A percentile compares a stretch with the other conserved stretches of the same genome.
Evolutionary conservation across 2,888 invertebrate species (phyloP).

Genomic region (Piscicola geometra): DNA sequence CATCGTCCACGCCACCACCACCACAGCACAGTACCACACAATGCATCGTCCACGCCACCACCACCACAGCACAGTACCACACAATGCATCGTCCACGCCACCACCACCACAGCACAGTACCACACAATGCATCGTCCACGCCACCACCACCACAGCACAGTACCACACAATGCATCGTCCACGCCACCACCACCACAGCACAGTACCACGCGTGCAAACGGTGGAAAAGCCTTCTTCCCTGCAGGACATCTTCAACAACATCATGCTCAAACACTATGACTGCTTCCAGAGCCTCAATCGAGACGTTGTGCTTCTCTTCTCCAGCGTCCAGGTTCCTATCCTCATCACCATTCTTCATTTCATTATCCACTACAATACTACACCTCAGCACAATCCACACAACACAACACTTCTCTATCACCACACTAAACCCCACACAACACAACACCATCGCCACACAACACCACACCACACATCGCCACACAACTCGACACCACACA

Average conservation of each 20-base stretch:
- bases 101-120: not conserved
- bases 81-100: not conserved
- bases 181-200: not conserved
- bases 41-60: not conserved
- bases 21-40: not conserved
- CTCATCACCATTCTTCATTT: too few relatives aligned
- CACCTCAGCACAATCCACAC: too few relatives aligned
- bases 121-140: not conserved
- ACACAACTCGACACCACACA: too few relatives aligned
- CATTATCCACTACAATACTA: too few relatives aligned
- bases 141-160: not conserved
- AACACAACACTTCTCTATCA: too few relatives aligned
- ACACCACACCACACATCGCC: too few relatives aligned
- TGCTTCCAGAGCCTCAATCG: conserved; percentile 17
- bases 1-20: not conserved
- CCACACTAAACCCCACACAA: too few relatives aligned
- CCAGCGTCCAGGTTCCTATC: not conserved
- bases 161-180: not conserved
- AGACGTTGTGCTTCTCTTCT: conserved; percentile 5
- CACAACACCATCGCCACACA: too few relatives aligned
- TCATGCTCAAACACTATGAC: conserved; percentile 18
- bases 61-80: not conserved
- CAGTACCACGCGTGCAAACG: not conserved
- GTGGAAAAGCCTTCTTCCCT: not conserved
- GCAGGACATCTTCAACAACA: conserved; percentile 19